Evolutionary conservation across 1,140 invertebrate species (phyloP).

Genomic region (Heterodera carotae): DNA sequence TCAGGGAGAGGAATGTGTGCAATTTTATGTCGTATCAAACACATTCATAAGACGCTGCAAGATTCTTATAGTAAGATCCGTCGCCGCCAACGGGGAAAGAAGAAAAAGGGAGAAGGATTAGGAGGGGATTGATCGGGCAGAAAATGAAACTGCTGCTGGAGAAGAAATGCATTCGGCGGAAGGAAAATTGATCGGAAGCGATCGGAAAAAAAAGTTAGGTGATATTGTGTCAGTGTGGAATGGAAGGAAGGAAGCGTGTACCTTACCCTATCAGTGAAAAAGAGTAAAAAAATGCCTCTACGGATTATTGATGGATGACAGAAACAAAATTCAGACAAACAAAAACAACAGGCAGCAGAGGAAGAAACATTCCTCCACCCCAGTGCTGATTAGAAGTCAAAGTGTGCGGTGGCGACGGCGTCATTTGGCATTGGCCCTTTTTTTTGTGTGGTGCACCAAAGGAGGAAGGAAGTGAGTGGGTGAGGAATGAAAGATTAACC

Average conservation of each 20-base stretch:
- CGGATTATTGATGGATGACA: too few species aligned
- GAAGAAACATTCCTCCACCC: too few species aligned
- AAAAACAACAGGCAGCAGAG: too few species aligned
- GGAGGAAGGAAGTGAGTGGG: background rate
- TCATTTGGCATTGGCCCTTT: slow-evolving; percentile 10
- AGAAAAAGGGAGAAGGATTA: background rate
- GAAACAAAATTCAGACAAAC: too few species aligned
- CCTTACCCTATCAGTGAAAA: too few species aligned
- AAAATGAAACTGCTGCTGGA: background rate
- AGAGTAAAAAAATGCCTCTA: too few species aligned
- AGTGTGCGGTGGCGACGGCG: too few species aligned
- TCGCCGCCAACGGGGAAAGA: background rate
- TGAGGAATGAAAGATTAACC: background rate
- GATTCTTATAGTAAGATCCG: background rate
- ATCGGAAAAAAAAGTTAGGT: background rate
- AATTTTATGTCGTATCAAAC: background rate
- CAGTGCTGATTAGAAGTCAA: background rate
- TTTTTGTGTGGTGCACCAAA: too few species aligned
- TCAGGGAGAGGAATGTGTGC: background rate
- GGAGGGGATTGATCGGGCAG: background rate
- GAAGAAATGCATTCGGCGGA: background rate
- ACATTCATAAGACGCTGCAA: background rate
- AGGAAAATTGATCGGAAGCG: background rate
- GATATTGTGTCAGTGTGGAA: too few species aligned
- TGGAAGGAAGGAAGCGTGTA: slow-evolving; percentile 3